Conservation (phyloP, 2,888 invertebrate genomes). For the Tiphia femorata region DNA sequence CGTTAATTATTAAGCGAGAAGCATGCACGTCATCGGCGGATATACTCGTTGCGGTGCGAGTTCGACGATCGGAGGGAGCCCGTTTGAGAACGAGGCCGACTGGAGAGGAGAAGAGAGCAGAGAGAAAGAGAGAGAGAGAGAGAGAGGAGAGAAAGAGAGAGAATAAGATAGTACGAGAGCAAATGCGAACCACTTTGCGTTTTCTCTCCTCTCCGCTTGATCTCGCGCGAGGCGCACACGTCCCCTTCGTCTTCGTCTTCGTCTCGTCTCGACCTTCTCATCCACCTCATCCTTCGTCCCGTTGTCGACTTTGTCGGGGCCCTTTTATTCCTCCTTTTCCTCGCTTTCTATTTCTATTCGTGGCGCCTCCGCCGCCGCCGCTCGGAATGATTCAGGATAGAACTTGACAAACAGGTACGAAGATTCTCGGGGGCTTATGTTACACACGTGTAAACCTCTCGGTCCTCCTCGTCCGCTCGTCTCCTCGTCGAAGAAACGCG, state of each 20-base stretch:
- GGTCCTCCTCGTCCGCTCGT: too few relatives aligned
- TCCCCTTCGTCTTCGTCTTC: too few relatives aligned
- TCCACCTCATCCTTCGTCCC: neutral
- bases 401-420: constrained; percentile 4
- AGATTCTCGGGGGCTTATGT: too few relatives aligned
- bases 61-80: neutral
- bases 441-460: too few relatives aligned
- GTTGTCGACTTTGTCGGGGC: neutral
- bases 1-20: neutral
- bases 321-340: constrained; percentile 9
- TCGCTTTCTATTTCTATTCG: constrained; percentile 19
- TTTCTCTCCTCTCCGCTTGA: too few relatives aligned
- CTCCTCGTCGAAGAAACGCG: too few relatives aligned
- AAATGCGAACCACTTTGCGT: too few relatives aligned
- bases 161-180: too few relatives aligned
- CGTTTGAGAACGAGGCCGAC: neutral
- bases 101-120: neutral
- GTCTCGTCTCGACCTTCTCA: too few relatives aligned
- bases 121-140: constrained; percentile 7
- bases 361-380: constrained; percentile 28
- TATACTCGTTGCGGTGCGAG: too few relatives aligned
- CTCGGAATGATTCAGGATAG: constrained; percentile 21
- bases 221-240: too few relatives aligned
- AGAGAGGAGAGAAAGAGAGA: constrained; percentile 1
- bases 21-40: too few relatives aligned